Percentiles rank a stretch among this genome's conserved stretches.
Evolutionary conservation across 2,797 vertebrate species (phyloP).

Genomic region (Acrossocheilus wenchowensis): DNA sequence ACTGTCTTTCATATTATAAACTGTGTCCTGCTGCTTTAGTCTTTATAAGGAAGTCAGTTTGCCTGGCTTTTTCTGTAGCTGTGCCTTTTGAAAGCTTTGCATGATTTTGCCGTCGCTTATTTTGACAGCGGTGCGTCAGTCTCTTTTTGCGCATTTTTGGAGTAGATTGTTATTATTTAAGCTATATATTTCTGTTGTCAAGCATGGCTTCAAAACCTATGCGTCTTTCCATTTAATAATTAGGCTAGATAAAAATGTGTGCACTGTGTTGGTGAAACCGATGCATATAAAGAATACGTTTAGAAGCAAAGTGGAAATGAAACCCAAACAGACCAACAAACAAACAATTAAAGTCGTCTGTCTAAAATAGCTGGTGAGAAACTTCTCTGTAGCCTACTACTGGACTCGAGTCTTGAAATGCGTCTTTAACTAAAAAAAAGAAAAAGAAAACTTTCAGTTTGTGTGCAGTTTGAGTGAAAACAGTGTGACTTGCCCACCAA

Average conservation of each 20-base stretch:
- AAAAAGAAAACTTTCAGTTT: not conserved
- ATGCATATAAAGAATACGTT: not conserved
- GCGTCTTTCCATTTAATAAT: too few relatives aligned
- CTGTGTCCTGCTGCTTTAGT: not conserved
- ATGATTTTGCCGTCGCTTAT: not conserved
- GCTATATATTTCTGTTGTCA: not conserved
- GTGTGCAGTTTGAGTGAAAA: not conserved
- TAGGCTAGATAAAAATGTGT: not conserved
- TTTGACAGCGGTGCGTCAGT: not conserved
- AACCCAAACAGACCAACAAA: not conserved
- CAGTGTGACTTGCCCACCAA: not conserved
- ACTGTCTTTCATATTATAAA: not conserved
- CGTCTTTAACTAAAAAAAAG: not conserved
- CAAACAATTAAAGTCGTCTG: not conserved
- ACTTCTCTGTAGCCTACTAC: not conserved
- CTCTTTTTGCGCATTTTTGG: not conserved
- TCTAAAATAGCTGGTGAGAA: constrained; percentile 11
- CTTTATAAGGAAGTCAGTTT: constrained; percentile 33
- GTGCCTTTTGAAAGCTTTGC: not conserved
- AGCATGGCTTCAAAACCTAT: not conserved
- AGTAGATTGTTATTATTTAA: not conserved
- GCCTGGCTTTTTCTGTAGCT: not conserved
- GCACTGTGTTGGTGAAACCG: not conserved
- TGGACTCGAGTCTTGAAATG: not conserved
- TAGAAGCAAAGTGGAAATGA: not conserved